A percentile compares a stretch with the other conserved stretches of the same genome.
These are phyloP conservation scores for Anseranas semipalmata DNA, from an alignment of 2,113 vertebrate genomes.

Conservation along the genomic window DNA sequence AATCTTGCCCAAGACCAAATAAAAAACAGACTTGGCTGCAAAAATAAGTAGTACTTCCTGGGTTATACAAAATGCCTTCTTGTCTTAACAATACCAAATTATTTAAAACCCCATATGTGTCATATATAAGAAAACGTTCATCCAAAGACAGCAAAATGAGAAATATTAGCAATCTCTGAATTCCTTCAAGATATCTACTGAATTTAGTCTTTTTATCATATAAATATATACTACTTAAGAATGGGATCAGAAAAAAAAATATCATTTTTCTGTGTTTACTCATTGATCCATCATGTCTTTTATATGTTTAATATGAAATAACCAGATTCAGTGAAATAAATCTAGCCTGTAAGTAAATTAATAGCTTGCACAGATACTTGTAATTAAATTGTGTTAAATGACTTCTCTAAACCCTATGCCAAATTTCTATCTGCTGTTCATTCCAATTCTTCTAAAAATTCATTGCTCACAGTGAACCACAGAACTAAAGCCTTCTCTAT, in stretches of 20 bases:
- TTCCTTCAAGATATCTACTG: background rate
- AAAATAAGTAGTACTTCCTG: background rate
- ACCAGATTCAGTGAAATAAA: background rate
- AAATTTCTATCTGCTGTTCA: background rate
- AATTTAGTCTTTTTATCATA: background rate
- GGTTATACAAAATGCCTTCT: background rate
- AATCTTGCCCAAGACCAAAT: background rate
- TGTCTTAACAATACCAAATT: background rate
- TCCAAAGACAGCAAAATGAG: background rate
- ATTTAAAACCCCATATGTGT: rapidly evolving
- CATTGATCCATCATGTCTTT: background rate
- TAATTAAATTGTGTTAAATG: background rate
- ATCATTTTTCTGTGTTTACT: background rate
- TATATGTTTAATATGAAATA: background rate
- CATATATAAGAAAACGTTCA: background rate
- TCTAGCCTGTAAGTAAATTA: background rate
- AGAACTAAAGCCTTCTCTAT: background rate
- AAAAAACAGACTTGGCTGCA: background rate
- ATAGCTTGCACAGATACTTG: background rate
- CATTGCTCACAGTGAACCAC: background rate
- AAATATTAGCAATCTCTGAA: background rate
- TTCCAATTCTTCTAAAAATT: background rate
- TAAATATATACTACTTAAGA: background rate
- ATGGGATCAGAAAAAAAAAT: background rate
- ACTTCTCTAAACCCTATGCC: background rate